phyloP scores from a whole-genome alignment of 1,140 invertebrate species.

The Aleiodes sp. region DNA sequence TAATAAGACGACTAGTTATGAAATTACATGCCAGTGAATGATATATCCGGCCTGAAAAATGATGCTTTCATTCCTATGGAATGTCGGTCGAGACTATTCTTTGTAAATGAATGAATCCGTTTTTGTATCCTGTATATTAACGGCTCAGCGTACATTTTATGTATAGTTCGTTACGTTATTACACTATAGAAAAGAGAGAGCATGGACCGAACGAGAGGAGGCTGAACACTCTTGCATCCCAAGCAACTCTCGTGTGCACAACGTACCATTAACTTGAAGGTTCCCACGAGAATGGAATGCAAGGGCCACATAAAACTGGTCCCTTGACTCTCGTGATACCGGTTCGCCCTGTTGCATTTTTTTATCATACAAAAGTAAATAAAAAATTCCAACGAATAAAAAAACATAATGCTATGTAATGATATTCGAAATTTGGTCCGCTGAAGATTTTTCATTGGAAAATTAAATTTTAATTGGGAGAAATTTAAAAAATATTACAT shows the following conservation, averaged over 20 bases:
- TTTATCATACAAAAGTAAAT: background rate
- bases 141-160: background rate
- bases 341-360: constrained; percentile 11
- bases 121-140: background rate
- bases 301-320: constrained; percentile 14
- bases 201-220: background rate
- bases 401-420: background rate
- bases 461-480: too few species aligned
- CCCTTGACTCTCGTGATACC: constrained; percentile 11
- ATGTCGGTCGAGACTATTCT: constrained; percentile 11
- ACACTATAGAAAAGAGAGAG: constrained; percentile 1
- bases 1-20: background rate
- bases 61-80: constrained; percentile 1
- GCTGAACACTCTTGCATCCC: too few species aligned
- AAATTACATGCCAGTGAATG: background rate
- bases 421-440: background rate
- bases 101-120: background rate
- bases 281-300: constrained; percentile 15
- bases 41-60: background rate
- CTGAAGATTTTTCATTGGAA: background rate
- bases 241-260: background rate
- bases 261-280: background rate
- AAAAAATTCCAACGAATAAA: too few species aligned
- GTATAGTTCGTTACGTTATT: background rate
- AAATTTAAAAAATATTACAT: too few species aligned